Base-by-base conservation (phyloP, 2,888 invertebrate genomes). In the Corbicula japonica region DNA sequence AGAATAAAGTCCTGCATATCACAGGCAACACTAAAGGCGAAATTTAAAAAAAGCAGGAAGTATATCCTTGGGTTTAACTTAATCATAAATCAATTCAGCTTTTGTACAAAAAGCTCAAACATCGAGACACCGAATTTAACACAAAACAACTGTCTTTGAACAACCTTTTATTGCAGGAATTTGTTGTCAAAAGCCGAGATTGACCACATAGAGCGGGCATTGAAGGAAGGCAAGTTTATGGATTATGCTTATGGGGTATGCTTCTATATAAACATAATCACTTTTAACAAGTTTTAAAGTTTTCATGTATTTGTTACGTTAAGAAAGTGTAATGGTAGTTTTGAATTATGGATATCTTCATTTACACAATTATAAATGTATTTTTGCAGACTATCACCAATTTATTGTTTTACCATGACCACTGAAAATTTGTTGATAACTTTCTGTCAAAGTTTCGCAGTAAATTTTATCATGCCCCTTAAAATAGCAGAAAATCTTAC, bases 151-250 rank as follows among this genome's bases (percentile, higher is more conserved):
- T n/a, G 12, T 18, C 23, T 15, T 21, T 12, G 10, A 2, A 44
- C 44, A 44, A 28, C 26, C 4, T 12, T 2, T 52, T 26, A 3
- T 54, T 62, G 21, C 70, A 87, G 86, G 54, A 78, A 75, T 10
- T 69, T 87, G 0, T 70, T 87, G 26, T 79, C 84, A 34, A 54
- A 48, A 18, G 80, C 73, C 5, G 87, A 87, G 62, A 28, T 76
- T 0, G 41, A 71, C 15, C 76, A 76, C 28, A 71, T 76, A 21
- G 71, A 71, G 30, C 41, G 35, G 4, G 71, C 50, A 10, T 26
- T 76, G 28, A 56, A 35, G 2, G 71, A 65, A 18, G 71, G 71
- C 21, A 44, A 54, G 10, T 76, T 71, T 38, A 46, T 35, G 21
- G 65, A 76, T 5, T 58, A 71, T 32, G 61, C 71, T 6, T 71